phyloP scores from a whole-genome alignment of 92 coral and sea anemone genomes.

The Phenganax stokvisi region DNA sequence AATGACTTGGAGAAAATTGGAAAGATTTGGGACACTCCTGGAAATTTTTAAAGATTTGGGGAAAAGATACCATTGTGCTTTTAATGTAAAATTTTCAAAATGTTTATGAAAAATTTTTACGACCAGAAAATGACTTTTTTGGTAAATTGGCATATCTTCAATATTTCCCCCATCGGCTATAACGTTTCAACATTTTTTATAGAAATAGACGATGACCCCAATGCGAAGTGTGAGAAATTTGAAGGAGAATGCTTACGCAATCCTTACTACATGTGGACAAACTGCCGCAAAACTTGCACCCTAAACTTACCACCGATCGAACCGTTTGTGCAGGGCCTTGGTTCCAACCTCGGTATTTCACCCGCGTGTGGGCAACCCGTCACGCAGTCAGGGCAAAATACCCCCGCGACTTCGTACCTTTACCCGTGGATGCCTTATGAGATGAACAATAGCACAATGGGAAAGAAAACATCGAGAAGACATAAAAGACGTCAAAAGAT shows the following conservation, averaged over 20 bases:
- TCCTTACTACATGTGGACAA: conserved; percentile 41
- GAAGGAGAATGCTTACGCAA: conserved; percentile 40
- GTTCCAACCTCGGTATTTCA: background rate
- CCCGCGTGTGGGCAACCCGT: conserved; percentile 32
- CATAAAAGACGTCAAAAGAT: background rate
- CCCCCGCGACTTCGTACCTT: conserved; percentile 17
- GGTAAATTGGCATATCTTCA: too few relatives aligned
- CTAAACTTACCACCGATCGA: conserved; percentile 27
- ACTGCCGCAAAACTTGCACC: conserved; percentile 23
- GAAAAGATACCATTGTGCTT: too few relatives aligned
- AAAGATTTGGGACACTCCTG: too few relatives aligned
- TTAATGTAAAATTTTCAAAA: background rate
- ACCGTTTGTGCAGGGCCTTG: conserved; percentile 19
- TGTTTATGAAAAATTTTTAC: background rate
- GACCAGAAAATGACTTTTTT: too few relatives aligned
- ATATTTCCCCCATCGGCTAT: background rate
- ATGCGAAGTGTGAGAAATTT: background rate
- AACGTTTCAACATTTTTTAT: background rate
- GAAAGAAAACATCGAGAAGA: conserved; percentile 18
- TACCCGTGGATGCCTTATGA: conserved; percentile 9
- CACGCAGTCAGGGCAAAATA: background rate
- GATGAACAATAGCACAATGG: background rate
- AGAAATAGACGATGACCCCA: conserved; percentile 21
- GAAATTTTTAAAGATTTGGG: too few relatives aligned
- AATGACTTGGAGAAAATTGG: too few relatives aligned